A percentile compares a stretch with the other conserved stretches of the same genome.
phyloP scores from a whole-genome alignment of 2,888 invertebrate genomes.

The Xestia ashworthii region DNA sequence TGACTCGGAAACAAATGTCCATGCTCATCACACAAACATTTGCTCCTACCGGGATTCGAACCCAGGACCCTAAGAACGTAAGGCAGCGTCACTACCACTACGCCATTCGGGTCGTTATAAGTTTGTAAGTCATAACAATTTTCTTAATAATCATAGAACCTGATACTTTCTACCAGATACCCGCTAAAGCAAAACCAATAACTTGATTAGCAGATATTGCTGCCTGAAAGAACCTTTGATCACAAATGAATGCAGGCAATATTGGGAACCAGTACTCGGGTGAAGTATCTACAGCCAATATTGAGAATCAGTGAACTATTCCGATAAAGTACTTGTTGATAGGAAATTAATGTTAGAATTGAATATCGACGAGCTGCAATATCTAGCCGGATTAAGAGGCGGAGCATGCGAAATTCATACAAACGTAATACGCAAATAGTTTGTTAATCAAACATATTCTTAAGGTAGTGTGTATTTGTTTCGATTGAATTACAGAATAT shows the following conservation, averaged over 20 bases:
- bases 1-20: too few species aligned
- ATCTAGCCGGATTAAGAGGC: background rate
- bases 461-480: too few species aligned
- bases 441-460: too few species aligned
- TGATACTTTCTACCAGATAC: background rate
- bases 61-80: too few species aligned
- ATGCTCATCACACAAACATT: too few species aligned
- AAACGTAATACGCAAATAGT: too few species aligned
- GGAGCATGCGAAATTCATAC: too few species aligned
- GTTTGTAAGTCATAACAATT: background rate
- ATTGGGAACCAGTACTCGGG: constrained; percentile 3
- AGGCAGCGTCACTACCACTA: too few species aligned
- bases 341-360: constrained; percentile 4
- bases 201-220: constrained; percentile 3
- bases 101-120: too few species aligned
- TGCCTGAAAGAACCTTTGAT: constrained; percentile 9
- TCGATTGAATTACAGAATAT: too few species aligned
- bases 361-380: constrained; percentile 16
- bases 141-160: background rate
- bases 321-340: background rate
- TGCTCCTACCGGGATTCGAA: too few species aligned
- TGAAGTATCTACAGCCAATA: constrained; percentile 3
- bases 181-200: background rate
- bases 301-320: constrained; percentile 6
- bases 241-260: constrained; percentile 19